Base-by-base conservation (phyloP, 2,113 vertebrate species). In the Sigmodon hispidus region DNA sequence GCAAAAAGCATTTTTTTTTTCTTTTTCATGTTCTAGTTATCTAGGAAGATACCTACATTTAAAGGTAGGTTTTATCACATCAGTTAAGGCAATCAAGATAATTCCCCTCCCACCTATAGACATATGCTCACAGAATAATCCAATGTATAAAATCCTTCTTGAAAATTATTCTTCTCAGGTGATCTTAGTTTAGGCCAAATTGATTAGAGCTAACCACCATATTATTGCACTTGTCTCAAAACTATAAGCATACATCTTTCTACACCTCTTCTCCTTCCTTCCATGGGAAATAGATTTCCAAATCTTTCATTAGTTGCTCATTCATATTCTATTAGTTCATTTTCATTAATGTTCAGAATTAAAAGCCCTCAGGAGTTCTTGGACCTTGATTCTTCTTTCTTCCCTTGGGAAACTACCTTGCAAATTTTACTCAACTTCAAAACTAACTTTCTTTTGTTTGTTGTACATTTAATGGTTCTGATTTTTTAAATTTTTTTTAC, bases 321-420 rank as follows among this genome's bases (percentile, higher is more conserved):
- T 80, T 84, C 69, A 69, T 61, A 83, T n/a, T 87, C 40, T 87
- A 67, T 94, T 93, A 94, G 89, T 43, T 40, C 15, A 57, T 93
- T 94, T 77, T 52, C 40, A 93, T 87, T 80, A 57, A 80, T 85
- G 75, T 84, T 93, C 43, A 70, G 77, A 67, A 80, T 90, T 59
- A 69, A 72, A 26, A 94, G 29, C 52, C 52, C 77, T 19, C 40
- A 91, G 55, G 57, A 93, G 13, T 40, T 85, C 17, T n/a, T 87
- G 73, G 57, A 34, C 29, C 63, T 63, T 73, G 70, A 26, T 76
- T n/a, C 67, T 45, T 93, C 69, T 89, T 92, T 22, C n/a, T 12
- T 80, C 61, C 92, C 48, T 91, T 34, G 45, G 45, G 26, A 87
- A 97, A 88, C 19, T 34, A 77, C 43, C 22, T 34, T 85, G 31